These are phyloP conservation scores for Lithophane ornitopus DNA, from an alignment of 2,888 invertebrate genomes.

Conservation along the genomic window DNA sequence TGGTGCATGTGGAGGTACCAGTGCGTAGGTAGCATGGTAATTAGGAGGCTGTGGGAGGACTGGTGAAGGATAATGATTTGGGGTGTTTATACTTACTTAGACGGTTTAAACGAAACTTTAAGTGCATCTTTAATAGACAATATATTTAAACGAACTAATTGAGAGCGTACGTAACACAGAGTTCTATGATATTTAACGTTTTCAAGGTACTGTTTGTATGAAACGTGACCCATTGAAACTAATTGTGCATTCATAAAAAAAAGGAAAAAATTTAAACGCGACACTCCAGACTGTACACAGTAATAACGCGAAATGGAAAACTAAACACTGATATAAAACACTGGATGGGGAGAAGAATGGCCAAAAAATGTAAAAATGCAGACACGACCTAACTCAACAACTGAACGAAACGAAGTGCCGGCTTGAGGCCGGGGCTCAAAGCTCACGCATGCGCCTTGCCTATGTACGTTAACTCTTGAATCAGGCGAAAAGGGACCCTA, in stretches of 20 bases:
- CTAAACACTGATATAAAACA: slow-evolving; percentile 3
- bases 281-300: background rate
- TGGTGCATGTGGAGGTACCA: background rate
- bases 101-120: slow-evolving; percentile 1
- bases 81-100: slow-evolving; percentile 39
- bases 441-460: slow-evolving; percentile 29
- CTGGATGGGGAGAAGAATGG: background rate
- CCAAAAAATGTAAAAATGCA: background rate
- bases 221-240: slow-evolving; percentile 25
- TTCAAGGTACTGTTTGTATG: slow-evolving; percentile 7
- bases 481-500: slow-evolving; percentile 43
- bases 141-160: slow-evolving; percentile 19
- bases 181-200: slow-evolving; percentile 2
- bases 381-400: slow-evolving; percentile 41
- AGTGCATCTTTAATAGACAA: slow-evolving; percentile 19
- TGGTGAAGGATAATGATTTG: background rate
- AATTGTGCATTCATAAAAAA: background rate
- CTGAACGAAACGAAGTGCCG: slow-evolving; percentile 40
- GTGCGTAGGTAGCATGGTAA: background rate
- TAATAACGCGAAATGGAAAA: slow-evolving; percentile 19
- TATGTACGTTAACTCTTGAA: slow-evolving; percentile 8
- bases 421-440: background rate
- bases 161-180: slow-evolving; percentile 13
- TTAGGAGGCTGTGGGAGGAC: background rate
- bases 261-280: background rate